phyloP scores from a whole-genome alignment of 2,888 invertebrate species.

The Liposcelis brunnea region DNA sequence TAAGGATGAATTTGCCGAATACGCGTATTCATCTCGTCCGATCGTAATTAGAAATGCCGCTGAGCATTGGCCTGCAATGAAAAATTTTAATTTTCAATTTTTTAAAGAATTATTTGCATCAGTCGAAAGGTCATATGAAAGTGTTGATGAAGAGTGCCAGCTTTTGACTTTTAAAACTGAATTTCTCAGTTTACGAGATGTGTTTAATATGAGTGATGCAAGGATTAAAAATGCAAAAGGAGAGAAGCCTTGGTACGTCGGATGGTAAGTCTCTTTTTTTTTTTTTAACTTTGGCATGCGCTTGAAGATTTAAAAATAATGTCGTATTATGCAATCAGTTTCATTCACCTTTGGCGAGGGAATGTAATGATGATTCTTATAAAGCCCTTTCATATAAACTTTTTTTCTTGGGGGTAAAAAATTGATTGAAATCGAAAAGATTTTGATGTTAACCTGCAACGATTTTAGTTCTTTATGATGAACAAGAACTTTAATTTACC shows the following conservation, averaged over 20 bases:
- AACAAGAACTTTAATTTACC: no score
- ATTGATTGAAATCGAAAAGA: no score
- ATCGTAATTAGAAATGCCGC: constrained; percentile 63
- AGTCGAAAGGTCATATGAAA: constrained; percentile 51
- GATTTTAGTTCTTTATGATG: no score
- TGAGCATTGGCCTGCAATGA: constrained; percentile 56
- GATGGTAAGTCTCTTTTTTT: constrained; percentile 45
- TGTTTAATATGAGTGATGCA: constrained; percentile 53
- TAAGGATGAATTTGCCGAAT: constrained; percentile 45
- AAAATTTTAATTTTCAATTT: constrained; percentile 44
- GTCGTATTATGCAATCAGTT: no score
- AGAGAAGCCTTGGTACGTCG: constrained; percentile 70
- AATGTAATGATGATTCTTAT: no score
- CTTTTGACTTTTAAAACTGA: constrained; percentile 75
- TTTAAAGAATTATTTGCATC: constrained; percentile 49
- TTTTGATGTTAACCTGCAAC: no score
- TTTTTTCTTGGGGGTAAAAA: no score
- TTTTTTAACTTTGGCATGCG: no score
- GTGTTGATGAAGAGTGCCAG: constrained; percentile 64
- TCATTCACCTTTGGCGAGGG: no score
- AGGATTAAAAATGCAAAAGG: constrained; percentile 43
- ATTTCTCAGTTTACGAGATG: constrained; percentile 55
- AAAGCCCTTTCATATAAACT: no score
- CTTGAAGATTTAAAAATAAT: no score
- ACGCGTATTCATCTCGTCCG: constrained; percentile 64